Evolutionary conservation across 2,888 invertebrate species (phyloP).

Genomic region (Ferrisia virgata): DNA sequence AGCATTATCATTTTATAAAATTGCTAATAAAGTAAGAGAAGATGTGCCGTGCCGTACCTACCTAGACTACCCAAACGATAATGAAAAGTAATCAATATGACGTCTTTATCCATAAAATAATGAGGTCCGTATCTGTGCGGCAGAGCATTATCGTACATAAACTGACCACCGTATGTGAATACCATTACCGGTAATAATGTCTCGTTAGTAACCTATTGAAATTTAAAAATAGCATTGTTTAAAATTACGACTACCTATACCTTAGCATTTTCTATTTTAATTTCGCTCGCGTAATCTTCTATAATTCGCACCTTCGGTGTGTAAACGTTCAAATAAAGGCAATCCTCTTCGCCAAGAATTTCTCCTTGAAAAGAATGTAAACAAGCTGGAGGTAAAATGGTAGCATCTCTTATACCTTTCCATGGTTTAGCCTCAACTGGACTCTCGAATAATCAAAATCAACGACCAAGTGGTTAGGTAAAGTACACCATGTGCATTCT

Average conservation of each 20-base stretch:
- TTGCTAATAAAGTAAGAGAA: too few relatives aligned
- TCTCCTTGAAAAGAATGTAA: neutral
- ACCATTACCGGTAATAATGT: constrained; percentile 53
- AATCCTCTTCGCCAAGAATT: constrained; percentile 53
- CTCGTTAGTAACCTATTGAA: neutral
- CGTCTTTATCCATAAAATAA: constrained; percentile 62
- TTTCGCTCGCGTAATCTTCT: too few relatives aligned
- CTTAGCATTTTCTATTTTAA: constrained; percentile 53
- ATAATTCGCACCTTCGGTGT: constrained; percentile 58
- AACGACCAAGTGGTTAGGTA: too few relatives aligned
- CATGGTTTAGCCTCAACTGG: constrained; percentile 53
- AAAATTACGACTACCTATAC: neutral
- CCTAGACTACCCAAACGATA: constrained; percentile 54
- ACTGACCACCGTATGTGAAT: constrained; percentile 56
- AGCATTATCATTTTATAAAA: constrained; percentile 49
- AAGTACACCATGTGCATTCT: too few relatives aligned
- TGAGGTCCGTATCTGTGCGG: constrained; percentile 56
- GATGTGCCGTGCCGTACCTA: too few relatives aligned
- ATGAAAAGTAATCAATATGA: constrained; percentile 53
- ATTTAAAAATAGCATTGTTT: too few relatives aligned
- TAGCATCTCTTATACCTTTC: constrained; percentile 55
- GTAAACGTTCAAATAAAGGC: neutral
- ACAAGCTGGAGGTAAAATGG: constrained; percentile 52
- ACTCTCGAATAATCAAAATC: too few relatives aligned
- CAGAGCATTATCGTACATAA: constrained; percentile 61